phyloP scores from a whole-genome alignment of 2,113 vertebrate species.

The Pseudorasbora parva region DNA sequence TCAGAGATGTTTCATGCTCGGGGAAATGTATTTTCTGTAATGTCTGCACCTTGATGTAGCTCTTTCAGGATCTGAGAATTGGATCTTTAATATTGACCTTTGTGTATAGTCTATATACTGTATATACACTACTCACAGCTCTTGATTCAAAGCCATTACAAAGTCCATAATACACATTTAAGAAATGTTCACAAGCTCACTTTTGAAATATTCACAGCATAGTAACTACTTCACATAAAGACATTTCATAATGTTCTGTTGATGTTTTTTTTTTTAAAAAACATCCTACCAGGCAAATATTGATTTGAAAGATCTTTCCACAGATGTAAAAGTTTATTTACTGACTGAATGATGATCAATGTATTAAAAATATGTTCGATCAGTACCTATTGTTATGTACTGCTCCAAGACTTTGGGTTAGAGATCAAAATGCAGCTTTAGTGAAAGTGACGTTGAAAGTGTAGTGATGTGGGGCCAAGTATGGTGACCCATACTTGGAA shows the following conservation, averaged over 20 bases:
- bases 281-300: not conserved
- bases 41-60: slow-evolving; percentile 61
- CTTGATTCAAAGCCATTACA: slow-evolving; percentile 24
- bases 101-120: not conserved
- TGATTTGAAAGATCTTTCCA: not conserved
- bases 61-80: slow-evolving; percentile 59
- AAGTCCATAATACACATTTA: not conserved
- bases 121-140: slow-evolving; percentile 42
- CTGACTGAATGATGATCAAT: not conserved
- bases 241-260: not conserved
- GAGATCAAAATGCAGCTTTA: too few relatives aligned
- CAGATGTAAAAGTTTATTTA: not conserved
- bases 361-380: not conserved
- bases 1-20: slow-evolving; percentile 65
- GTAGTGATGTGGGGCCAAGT: too few relatives aligned
- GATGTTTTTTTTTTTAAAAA: not conserved
- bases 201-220: slow-evolving; percentile 23
- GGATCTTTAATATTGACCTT: slow-evolving; percentile 59
- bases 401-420: too few relatives aligned
- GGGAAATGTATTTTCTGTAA: slow-evolving; percentile 67
- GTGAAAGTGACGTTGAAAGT: too few relatives aligned
- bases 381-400: not conserved
- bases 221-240: too few relatives aligned
- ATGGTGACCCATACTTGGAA: too few relatives aligned
- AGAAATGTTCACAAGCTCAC: slow-evolving; percentile 25